Conservation (phyloP, 2,113 vertebrate species). For the Geococcyx californianus region DNA sequence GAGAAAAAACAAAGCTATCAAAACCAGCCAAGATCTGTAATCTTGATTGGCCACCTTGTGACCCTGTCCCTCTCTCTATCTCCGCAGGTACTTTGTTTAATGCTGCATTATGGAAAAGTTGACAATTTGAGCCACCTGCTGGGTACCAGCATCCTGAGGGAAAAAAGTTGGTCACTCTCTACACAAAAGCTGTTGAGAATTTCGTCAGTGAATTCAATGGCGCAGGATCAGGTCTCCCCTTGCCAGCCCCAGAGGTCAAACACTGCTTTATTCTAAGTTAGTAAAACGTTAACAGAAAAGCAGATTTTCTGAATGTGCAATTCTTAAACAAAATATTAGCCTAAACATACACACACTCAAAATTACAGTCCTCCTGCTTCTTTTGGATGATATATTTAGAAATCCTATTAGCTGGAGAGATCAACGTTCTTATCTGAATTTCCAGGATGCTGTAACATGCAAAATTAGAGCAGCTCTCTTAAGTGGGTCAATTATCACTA, state of each 20-base stretch:
- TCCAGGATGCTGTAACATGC: conserved; percentile 67
- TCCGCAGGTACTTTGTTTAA: conserved; percentile 16
- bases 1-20: conserved; percentile 19
- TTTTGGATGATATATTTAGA: conserved; percentile 66
- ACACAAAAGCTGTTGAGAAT: neutral
- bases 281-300: conserved; percentile 12
- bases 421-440: conserved; percentile 70
- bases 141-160: conserved; percentile 9
- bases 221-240: neutral
- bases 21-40: conserved; percentile 1
- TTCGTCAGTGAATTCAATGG: neutral
- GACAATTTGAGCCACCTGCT: conserved; percentile 47
- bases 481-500: conserved; percentile 69
- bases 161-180: conserved; percentile 13
- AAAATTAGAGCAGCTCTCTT: conserved; percentile 70
- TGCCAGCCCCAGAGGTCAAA: conserved; percentile 1
- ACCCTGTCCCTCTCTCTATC: neutral
- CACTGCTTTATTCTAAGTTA: neutral
- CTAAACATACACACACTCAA: conserved; percentile 4
- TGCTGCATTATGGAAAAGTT: conserved; percentile 39
- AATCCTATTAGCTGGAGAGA: conserved; percentile 70
- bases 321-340: conserved; percentile 51
- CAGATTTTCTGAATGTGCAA: conserved; percentile 28
- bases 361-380: conserved; percentile 40
- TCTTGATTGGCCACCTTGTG: conserved; percentile 46